A percentile compares a stretch with the other conserved stretches of the same genome.
Conservation (phyloP, 2,797 vertebrate species). For the Poecilia velifera region DNA sequence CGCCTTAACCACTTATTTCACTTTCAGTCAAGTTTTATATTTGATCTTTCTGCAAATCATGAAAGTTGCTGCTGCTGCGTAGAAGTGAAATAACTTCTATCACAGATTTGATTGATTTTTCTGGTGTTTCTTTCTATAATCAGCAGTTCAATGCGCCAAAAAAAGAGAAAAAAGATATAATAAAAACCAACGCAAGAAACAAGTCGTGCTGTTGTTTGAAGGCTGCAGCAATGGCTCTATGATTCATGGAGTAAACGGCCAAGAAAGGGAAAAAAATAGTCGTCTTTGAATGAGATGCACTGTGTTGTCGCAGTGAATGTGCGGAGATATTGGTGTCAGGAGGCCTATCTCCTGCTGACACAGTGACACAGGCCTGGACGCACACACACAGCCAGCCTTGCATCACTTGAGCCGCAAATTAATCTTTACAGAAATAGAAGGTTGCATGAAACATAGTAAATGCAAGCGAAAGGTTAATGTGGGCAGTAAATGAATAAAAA, state of each 20-base stretch:
- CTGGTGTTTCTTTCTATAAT: not conserved
- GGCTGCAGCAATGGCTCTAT: constrained; percentile 20
- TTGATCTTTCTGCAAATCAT: not conserved
- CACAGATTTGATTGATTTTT: not conserved
- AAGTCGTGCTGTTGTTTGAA: constrained; percentile 7
- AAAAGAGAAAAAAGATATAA: not conserved
- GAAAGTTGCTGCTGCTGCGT: not conserved
- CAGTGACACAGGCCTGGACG: constrained; percentile 54
- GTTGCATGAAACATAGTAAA: not conserved
- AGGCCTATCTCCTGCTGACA: constrained; percentile 65
- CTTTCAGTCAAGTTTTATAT: not conserved
- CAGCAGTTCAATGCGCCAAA: not conserved
- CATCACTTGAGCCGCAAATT: not conserved
- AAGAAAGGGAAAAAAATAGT: constrained; percentile 37
- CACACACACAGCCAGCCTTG: constrained; percentile 11
- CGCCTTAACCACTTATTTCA: not conserved
- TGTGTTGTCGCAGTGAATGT: constrained; percentile 64
- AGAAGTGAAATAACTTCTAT: not conserved
- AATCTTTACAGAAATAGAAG: not conserved
- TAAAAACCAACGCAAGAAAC: not conserved
- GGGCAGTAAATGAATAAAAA: not conserved
- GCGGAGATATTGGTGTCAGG: constrained; percentile 80
- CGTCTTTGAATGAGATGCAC: constrained; percentile 72
- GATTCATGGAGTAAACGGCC: constrained; percentile 42
- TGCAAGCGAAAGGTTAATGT: not conserved